Evolutionary conservation across 2,797 vertebrate species (phyloP).

Genomic region (Etheostoma nigrum): DNA sequence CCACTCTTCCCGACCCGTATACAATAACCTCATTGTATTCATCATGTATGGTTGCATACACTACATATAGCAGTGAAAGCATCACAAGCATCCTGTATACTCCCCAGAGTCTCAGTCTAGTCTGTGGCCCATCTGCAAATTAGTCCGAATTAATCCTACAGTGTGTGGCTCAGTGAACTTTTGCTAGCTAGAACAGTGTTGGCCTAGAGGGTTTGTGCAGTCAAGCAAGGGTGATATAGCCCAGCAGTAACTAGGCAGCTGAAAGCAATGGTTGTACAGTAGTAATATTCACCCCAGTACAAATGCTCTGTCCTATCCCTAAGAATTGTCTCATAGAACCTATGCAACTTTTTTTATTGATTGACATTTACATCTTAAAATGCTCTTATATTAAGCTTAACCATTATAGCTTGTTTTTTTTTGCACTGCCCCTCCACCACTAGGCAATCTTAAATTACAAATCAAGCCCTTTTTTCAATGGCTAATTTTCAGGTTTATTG

Average conservation of each 20-base stretch:
- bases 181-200: conserved; percentile 54
- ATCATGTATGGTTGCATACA: not conserved
- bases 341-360: not conserved
- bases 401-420: not conserved
- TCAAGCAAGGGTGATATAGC: conserved; percentile 46
- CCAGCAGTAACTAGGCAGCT: conserved; percentile 53
- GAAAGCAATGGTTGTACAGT: conserved; percentile 30
- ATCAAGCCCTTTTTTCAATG: too few relatives aligned
- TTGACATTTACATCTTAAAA: conserved; percentile 14
- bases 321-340: not conserved
- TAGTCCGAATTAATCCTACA: conserved; percentile 65
- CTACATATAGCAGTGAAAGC: conserved; percentile 8
- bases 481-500: too few relatives aligned
- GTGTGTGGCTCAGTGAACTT: conserved; percentile 72
- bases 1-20: not conserved
- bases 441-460: too few relatives aligned
- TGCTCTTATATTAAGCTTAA: not conserved
- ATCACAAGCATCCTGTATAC: conserved; percentile 3
- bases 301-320: not conserved
- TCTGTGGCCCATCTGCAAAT: conserved; percentile 71
- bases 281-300: conserved; percentile 17
- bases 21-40: conserved; percentile 1
- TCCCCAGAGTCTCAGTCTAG: conserved; percentile 41
- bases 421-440: too few relatives aligned
- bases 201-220: conserved; percentile 66